phyloP scores from a whole-genome alignment of 2,888 invertebrate species.

The Bhutanitis thaidina region DNA sequence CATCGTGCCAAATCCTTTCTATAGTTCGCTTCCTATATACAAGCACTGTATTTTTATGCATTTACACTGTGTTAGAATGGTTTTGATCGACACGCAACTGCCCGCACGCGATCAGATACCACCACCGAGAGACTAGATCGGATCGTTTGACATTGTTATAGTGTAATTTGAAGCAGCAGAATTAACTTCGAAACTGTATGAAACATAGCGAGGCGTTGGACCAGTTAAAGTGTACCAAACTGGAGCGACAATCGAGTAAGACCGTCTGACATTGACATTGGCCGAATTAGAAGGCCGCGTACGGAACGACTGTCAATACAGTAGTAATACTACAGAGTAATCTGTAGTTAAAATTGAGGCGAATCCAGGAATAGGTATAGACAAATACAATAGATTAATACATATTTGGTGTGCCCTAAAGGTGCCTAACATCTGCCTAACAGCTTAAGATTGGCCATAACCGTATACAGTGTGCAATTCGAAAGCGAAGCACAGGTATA shows the following conservation, averaged over 20 bases:
- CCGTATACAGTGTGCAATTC: too few species aligned
- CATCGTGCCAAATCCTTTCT: constrained; percentile 45
- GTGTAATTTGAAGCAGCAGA: constrained; percentile 5
- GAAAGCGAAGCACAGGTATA: too few species aligned
- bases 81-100: constrained; percentile 17
- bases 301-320: neutral
- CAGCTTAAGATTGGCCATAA: too few species aligned
- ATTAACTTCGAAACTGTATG: constrained; percentile 1
- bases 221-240: constrained; percentile 7
- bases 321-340: too few species aligned
- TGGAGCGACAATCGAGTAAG: constrained; percentile 6
- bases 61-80: constrained; percentile 44
- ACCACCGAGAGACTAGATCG: constrained; percentile 15
- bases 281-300: constrained; percentile 3
- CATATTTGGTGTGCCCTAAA: too few species aligned
- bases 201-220: neutral
- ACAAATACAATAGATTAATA: too few species aligned
- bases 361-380: too few species aligned
- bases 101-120: constrained; percentile 15
- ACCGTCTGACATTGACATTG: constrained; percentile 16
- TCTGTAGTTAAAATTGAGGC: too few species aligned
- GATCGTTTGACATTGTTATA: constrained; percentile 20
- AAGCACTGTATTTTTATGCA: constrained; percentile 54
- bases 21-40: constrained; percentile 53
- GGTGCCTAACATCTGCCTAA: too few species aligned